Evolutionary conservation across 2,797 vertebrate genomes (phyloP).

Genomic region (Morus bassanus): DNA sequence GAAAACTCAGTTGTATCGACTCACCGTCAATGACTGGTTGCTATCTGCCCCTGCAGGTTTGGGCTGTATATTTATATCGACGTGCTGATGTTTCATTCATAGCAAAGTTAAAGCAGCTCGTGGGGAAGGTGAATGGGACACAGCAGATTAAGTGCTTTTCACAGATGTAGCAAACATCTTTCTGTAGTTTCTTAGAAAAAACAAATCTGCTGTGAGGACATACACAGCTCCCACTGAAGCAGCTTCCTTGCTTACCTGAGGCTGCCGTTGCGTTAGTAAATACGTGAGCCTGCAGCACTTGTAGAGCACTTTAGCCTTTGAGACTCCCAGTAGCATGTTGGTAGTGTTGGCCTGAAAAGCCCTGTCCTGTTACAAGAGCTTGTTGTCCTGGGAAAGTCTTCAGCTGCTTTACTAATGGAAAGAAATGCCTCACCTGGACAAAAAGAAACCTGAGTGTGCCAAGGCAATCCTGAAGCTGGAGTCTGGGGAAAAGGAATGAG

Average conservation of each 20-base stretch:
- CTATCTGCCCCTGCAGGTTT: neutral
- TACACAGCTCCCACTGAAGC: neutral
- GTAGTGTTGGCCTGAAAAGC: neutral
- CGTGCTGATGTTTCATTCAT: neutral
- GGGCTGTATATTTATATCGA: neutral
- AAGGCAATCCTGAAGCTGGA: neutral
- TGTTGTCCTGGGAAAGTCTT: neutral
- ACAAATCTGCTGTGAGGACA: neutral
- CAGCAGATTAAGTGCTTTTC: neutral
- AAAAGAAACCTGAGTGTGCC: neutral
- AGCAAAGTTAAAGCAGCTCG: neutral
- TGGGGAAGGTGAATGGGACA: neutral
- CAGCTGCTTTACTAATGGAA: constrained; percentile 26
- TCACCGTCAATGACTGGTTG: neutral
- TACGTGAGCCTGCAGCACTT: neutral
- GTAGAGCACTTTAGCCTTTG: neutral
- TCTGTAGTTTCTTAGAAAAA: neutral
- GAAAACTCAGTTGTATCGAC: neutral
- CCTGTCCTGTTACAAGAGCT: neutral
- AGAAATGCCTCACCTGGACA: constrained; percentile 39
- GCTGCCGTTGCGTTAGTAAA: neutral
- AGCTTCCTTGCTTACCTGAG: neutral
- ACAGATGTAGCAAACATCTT: neutral
- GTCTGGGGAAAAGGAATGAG: neutral
- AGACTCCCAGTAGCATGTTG: neutral